These are phyloP conservation scores for Leucoma salicis DNA, from an alignment of 2,888 invertebrate genomes.

Conservation along the genomic window DNA sequence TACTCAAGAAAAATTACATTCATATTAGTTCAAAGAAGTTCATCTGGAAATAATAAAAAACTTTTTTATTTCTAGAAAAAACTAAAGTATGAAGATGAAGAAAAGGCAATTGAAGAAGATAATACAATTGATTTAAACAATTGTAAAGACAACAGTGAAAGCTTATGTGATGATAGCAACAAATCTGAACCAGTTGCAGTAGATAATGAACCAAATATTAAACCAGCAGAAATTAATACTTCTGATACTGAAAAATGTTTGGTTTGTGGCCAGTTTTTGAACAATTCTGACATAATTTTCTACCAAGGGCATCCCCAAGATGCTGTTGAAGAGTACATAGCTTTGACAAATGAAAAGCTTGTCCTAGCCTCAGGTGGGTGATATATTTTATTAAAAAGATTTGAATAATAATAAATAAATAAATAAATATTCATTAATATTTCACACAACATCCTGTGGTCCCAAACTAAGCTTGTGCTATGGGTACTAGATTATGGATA, in stretches of 20 bases:
- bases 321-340: slow-evolving; percentile 89
- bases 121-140: background rate
- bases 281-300: slow-evolving; percentile 76
- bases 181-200: background rate
- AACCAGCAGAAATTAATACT: slow-evolving; percentile 14
- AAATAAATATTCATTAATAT: too few relatives aligned
- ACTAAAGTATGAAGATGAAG: slow-evolving; percentile 33
- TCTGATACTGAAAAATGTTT: slow-evolving; percentile 63
- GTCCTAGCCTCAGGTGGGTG: slow-evolving; percentile 86
- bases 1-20: too few relatives aligned
- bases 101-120: slow-evolving; percentile 7
- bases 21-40: too few relatives aligned
- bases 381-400: background rate
- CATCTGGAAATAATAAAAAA: too few relatives aligned
- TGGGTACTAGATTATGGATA: too few relatives aligned
- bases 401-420: too few relatives aligned
- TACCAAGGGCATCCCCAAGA: slow-evolving; percentile 90
- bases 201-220: slow-evolving; percentile 10
- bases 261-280: slow-evolving; percentile 70
- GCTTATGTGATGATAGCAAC: background rate
- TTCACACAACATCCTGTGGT: too few relatives aligned
- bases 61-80: slow-evolving; percentile 48
- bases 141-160: background rate
- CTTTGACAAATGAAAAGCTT: slow-evolving; percentile 87
- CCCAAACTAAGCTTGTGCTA: too few relatives aligned